Percentiles rank a stretch among this genome's conserved stretches.
Evolutionary conservation across 2,888 invertebrate species (phyloP).

Genomic region (Gymnosoma rotundatum): DNA sequence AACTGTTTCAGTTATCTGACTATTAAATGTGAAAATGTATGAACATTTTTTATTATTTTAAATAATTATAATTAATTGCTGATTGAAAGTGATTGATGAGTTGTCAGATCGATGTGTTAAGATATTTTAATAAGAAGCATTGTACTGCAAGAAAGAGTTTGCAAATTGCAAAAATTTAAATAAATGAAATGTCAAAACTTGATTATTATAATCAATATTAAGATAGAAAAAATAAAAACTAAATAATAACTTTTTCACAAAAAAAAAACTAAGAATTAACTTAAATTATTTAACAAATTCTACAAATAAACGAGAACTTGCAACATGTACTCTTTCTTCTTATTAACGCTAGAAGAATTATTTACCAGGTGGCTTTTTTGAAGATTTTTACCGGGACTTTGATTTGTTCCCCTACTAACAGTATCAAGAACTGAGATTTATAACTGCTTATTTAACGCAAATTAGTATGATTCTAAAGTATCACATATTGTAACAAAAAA

Average conservation of each 20-base stretch:
- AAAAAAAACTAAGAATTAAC: no score
- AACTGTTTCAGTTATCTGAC: slow-evolving; percentile 15
- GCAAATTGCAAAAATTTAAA: neutral
- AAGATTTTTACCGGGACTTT: no score
- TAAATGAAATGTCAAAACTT: neutral
- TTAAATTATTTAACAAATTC: no score
- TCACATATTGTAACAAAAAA: no score
- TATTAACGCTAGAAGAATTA: no score
- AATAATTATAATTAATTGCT: slow-evolving; percentile 54
- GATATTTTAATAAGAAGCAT: slow-evolving; percentile 27
- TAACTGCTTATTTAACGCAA: no score
- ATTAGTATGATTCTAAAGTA: no score
- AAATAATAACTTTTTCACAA: neutral
- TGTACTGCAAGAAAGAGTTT: neutral
- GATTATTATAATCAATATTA: neutral
- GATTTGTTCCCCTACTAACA: no score
- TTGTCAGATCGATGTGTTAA: slow-evolving; percentile 33
- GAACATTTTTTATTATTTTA: slow-evolving; percentile 34
- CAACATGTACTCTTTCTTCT: no score
- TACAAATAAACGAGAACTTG: no score
- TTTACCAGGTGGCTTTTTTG: no score
- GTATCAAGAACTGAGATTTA: no score
- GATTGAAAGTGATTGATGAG: slow-evolving; percentile 56
- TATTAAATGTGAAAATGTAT: slow-evolving; percentile 49
- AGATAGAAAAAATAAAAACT: neutral